Evolutionary conservation across 2,113 vertebrate species (phyloP), one percentile per base, ranked within the genome.

Genomic region (Alosa alosa): DNA sequence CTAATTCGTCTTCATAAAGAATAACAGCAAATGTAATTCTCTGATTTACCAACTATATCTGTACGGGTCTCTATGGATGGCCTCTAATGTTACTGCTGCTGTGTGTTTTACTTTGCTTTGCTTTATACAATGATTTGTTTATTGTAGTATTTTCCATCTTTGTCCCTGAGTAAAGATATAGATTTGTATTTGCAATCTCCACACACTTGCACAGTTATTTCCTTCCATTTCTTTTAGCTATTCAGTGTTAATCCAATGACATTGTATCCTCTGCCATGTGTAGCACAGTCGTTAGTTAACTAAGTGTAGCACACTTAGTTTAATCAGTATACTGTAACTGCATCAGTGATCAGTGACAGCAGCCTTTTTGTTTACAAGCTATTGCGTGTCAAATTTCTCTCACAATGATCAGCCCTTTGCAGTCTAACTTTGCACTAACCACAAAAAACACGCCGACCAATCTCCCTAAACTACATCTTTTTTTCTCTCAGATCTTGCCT

Each of bases 1-100:
- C 31, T 36, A 39, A 78, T 78, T 78, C 31, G 36, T 78, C 72
- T 36, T 78, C 31, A 78, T 78, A 78, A 78, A 78, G 72, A 78
- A 39, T 39, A 39, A 78, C 15, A 31, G 36, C 72, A 39, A 78
- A 39, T 78, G 72, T 39, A 39, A 78, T 36, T 18, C 11, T 39
- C 72, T 78, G 31, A 78, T 78, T 39, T 39, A 78, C 31, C 31
- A 78, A 39, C 72, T 39, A 5, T 78, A 36, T 78, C 39, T 78
- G 36, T 39, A 18, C 13, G 2, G 72, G 36, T 11, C 72, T 78
- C 25, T 39, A 36, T 18, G 41, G 1, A 44, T 44, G 41, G 41
- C 41, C 41, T 13, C 10, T 11, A 39, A 17, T 41, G 72, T 36
- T 78, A 41, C 31, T 78, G 36, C 31, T 4, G 13, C 9, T 39